Evolutionary conservation across 2,113 vertebrate genomes (phyloP).

Genomic region (Leptobrachium ailaonicum): DNA sequence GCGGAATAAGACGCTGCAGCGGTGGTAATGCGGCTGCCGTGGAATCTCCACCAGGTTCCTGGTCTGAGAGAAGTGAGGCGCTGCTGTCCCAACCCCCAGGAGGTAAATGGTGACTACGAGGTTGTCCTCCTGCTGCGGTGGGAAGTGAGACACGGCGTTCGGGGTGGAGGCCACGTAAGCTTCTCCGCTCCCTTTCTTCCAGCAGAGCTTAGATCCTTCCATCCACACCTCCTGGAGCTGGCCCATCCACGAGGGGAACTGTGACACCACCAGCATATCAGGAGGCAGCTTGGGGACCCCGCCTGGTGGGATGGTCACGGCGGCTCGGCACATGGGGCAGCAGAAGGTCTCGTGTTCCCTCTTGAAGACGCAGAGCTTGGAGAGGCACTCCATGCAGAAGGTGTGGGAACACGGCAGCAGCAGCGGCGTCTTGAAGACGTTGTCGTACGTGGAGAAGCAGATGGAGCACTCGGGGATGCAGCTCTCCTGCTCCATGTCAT

Average conservation of each 20-base stretch:
- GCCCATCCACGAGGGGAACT: slow-evolving; percentile 70
- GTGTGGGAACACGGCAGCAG: slow-evolving; percentile 74
- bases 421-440: slow-evolving; percentile 76
- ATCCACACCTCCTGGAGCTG: slow-evolving; percentile 35
- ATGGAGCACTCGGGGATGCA: slow-evolving; percentile 66
- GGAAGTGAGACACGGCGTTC: slow-evolving; percentile 13
- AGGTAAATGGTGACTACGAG: slow-evolving; percentile 23
- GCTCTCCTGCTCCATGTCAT: slow-evolving; percentile 33
- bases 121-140: slow-evolving; percentile 11
- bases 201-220: slow-evolving; percentile 42
- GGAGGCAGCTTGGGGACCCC: slow-evolving; percentile 70
- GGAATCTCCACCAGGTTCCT: slow-evolving; percentile 6
- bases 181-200: slow-evolving; percentile 15
- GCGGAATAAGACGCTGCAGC: neutral
- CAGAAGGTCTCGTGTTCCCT: slow-evolving; percentile 64
- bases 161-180: neutral
- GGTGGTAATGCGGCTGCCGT: slow-evolving; percentile 1
- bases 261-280: slow-evolving; percentile 64
- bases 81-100: neutral
- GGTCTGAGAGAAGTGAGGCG: neutral
- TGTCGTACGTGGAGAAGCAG: slow-evolving; percentile 78
- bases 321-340: slow-evolving; percentile 72
- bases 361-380: slow-evolving; percentile 73
- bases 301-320: slow-evolving; percentile 65
- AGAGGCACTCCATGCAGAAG: slow-evolving; percentile 79